Percentiles rank a stretch among this genome's conserved stretches.
Evolutionary conservation across 2,888 invertebrate species (phyloP).

Genomic region (Drosophila nr. medialis): DNA sequence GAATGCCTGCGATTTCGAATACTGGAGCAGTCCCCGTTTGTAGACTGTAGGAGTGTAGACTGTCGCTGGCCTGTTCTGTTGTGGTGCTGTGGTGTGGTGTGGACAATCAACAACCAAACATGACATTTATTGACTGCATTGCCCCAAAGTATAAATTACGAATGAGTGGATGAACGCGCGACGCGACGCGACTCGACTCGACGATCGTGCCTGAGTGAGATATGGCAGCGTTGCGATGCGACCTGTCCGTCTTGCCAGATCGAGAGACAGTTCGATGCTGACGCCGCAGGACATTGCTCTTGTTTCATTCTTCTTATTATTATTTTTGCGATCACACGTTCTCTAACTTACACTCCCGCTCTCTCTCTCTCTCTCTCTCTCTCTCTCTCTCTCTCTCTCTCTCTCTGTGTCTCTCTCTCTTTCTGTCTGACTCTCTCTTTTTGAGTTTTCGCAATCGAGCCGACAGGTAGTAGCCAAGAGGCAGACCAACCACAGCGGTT

Average conservation of each 20-base stretch:
- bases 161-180: slow-evolving; percentile 59
- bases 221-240: slow-evolving; percentile 37
- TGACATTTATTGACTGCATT: slow-evolving; percentile 84
- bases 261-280: slow-evolving; percentile 42
- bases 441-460: slow-evolving; percentile 6
- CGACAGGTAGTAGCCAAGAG: slow-evolving; percentile 39
- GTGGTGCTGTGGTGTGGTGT: slow-evolving; percentile 53
- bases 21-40: slow-evolving; percentile 66
- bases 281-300: slow-evolving; percentile 75
- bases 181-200: slow-evolving; percentile 20
- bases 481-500: slow-evolving; percentile 81
- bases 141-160: slow-evolving; percentile 77
- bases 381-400: not conserved
- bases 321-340: slow-evolving; percentile 4
- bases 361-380: slow-evolving; percentile 1
- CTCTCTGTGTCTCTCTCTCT: not conserved
- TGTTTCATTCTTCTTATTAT: slow-evolving; percentile 53
- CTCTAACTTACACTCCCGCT: not conserved
- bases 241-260: slow-evolving; percentile 11
- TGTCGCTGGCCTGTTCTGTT: slow-evolving; percentile 3
- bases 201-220: slow-evolving; percentile 65
- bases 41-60: slow-evolving; percentile 10
- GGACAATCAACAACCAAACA: slow-evolving; percentile 80
- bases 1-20: slow-evolving; percentile 79
- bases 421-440: not conserved